Evolutionary conservation across 1,140 invertebrate species (phyloP), one percentile per base, ranked within the genome.

Genomic region (Sitophilus oryzae): DNA sequence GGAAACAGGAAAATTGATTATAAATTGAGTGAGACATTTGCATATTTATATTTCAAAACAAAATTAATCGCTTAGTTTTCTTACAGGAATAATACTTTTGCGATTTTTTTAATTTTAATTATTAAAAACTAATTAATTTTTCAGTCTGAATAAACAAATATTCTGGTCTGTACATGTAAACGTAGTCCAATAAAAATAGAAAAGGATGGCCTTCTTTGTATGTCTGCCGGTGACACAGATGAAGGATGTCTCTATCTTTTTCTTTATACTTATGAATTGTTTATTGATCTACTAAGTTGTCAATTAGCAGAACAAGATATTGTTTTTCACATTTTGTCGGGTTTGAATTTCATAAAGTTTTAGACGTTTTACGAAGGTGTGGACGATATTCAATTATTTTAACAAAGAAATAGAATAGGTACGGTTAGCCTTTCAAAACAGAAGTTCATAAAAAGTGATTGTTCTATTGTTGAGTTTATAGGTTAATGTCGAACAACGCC

Each of bases 401-500:
- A 45, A 53, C 35, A 51, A 52, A 20, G 36, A 52, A 53, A 20
- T 50, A 49, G 19, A 51, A 44, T 50, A 55, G 42, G 37, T 47
- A 52, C 19, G 42, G 30, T 22, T 20, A 10, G 25, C 14, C 9
- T 54, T 56, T 54, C 48, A 51, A 42, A 49, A 15, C 22, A 25
- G 11, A 11, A 52, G 49, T 45, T 46, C 30, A 45, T 45, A 40
- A 45, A 47, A 23, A 43, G 46, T 44, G n/a, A 56, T 56, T 56
- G 45, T 56, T 56, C 45, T 48, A 43, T 49, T 49, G 53, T 56
- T 34, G 6, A 8, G 38, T 49, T 49, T 56, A 49, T 56, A 56
- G 53, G 53, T 56, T 56, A 56, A 43, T 49, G 53, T 49, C 18
- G 53, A 56, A 49, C 53, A 54, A 60, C 58, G 58, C 58, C 58